These are phyloP conservation scores for Enoplosus armatus DNA, from an alignment of 2,797 vertebrate species.

Conservation along the genomic window DNA sequence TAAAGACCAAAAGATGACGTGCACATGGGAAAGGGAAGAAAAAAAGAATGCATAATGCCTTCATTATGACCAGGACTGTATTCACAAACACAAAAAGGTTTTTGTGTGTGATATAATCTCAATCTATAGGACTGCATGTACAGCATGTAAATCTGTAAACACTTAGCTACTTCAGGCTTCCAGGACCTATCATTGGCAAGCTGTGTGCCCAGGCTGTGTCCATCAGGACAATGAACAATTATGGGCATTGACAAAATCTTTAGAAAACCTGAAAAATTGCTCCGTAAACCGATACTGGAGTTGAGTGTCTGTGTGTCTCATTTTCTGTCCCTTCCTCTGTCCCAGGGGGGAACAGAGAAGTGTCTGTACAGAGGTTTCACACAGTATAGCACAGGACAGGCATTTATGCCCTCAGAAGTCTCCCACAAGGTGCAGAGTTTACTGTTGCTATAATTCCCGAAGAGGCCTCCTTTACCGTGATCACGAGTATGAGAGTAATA, in stretches of 20 bases:
- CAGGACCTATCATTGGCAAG: not conserved
- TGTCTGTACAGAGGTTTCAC: conserved; percentile 57
- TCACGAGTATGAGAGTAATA: not conserved
- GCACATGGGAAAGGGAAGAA: too few relatives aligned
- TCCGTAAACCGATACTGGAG: conserved; percentile 73
- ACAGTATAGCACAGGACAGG: conserved; percentile 56
- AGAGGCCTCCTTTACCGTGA: not conserved
- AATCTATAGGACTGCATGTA: not conserved
- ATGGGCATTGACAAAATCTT: conserved; percentile 75
- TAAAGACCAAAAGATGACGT: too few relatives aligned
- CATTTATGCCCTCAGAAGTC: conserved; percentile 43
- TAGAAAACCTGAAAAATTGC: conserved; percentile 66
- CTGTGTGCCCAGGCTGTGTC: conserved; percentile 30
- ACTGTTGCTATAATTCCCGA: conserved; percentile 12
- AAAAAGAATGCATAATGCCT: not conserved
- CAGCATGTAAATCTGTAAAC: not conserved
- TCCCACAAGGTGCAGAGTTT: conserved; percentile 42
- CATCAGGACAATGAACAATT: conserved; percentile 76
- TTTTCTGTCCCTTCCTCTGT: conserved; percentile 47
- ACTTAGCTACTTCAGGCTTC: not conserved
- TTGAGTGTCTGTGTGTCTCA: conserved; percentile 54
- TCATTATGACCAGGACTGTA: not conserved
- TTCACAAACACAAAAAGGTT: not conserved
- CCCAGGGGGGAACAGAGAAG: conserved; percentile 61
- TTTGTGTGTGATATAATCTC: not conserved